Evolutionary conservation across 2,888 invertebrate species (phyloP), one percentile per base, ranked within the genome.

Genomic region (Carpatolechia fugitivella): DNA sequence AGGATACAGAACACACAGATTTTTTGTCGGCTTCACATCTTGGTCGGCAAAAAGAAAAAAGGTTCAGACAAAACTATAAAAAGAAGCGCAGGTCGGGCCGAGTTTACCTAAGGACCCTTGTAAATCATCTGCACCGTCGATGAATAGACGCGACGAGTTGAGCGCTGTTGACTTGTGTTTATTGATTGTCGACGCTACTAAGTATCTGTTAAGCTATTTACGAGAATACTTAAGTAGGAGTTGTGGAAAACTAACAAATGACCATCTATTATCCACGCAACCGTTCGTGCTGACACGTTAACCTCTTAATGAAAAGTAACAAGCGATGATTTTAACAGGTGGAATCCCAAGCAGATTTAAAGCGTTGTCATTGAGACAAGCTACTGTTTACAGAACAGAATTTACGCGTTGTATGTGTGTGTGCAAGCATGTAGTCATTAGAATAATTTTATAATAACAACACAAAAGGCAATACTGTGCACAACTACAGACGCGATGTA

Each of bases 21-120:
- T 87, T 47, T 89, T 89, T 89, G 85, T 85, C 64, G 70, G 72
- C 76, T 78, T 78, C 80, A 84, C 81, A 82, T 85, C 80, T 83
- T 75, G 80, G 80, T 79, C 86, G 84, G 82, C 82, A 85, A 81
- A 83, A 80, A 71, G 81, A 82, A 88, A 82, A 87, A 88, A 85
- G 79, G 78, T 69, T 66, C 83, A 80, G 79, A 85, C 84, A 84
- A 82, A 83, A 83, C 80, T 82, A 87, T 84, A 89, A 89, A 88
- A 89, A 90, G 87, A 83, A 85, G 82, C 79, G 76, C 78, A 85
- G 83, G 80, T 81, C 85, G 85, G n/a, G 76, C 77, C 78, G 72
- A 82, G 86, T 87, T 88, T 89, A 88, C 90, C 90, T 86, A 89
- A 89, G 85, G 88, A 81, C 85, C 90, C 90, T 88, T 89, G 88